phyloP scores from a whole-genome alignment of 2,797 vertebrate species.

The Danio aesculapii region DNA sequence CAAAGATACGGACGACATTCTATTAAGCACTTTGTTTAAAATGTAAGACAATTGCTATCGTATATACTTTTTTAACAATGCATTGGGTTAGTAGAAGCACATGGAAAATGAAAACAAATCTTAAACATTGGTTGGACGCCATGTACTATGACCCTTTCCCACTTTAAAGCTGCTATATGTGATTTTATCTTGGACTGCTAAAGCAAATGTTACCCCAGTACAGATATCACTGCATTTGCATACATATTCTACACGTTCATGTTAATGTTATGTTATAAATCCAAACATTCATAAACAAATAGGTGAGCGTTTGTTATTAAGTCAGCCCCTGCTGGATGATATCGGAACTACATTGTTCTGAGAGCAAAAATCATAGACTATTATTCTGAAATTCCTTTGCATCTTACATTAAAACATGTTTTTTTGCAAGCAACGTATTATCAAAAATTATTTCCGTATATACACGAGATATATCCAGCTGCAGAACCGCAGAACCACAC shows the following conservation, averaged over 20 bases:
- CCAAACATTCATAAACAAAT: not conserved
- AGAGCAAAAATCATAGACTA: not conserved
- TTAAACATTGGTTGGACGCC: not conserved
- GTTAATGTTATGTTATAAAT: not conserved
- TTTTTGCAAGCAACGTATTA: not conserved
- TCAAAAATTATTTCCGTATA: not conserved
- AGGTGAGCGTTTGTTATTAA: not conserved
- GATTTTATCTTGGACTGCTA: not conserved
- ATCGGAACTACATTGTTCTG: not conserved
- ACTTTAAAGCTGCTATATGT: not conserved
- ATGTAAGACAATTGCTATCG: not conserved
- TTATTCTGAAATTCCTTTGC: not conserved
- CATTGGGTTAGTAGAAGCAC: not conserved
- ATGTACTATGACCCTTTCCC: not conserved
- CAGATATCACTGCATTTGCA: not conserved
- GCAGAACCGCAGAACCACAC: too few relatives aligned
- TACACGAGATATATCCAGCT: too few relatives aligned
- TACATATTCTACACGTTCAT: not conserved
- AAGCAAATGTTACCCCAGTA: not conserved
- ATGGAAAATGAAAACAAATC: constrained; percentile 20
- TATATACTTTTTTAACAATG: not conserved
- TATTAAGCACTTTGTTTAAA: not conserved
- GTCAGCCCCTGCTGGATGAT: not conserved
- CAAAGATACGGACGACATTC: too few relatives aligned
- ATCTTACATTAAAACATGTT: not conserved